Evolutionary conservation across 2,113 vertebrate species (phyloP).

Genomic region (Aegotheles bennettii): DNA sequence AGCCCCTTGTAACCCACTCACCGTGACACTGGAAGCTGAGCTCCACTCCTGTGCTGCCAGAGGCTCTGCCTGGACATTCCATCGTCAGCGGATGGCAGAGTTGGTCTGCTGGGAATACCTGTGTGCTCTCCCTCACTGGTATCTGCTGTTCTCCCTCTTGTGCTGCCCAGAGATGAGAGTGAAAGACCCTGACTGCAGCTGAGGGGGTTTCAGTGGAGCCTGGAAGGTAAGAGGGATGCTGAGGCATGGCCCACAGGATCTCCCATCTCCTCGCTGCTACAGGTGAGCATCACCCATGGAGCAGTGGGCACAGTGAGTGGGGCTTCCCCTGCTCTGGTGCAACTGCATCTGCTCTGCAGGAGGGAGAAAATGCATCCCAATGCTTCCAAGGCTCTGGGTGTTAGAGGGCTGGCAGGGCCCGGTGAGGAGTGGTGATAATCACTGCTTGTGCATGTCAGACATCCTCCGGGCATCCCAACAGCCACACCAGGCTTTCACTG

Average conservation of each 20-base stretch:
- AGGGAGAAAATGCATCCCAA: not conserved
- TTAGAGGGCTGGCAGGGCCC: not conserved
- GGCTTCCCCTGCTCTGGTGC: not conserved
- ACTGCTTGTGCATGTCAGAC: not conserved
- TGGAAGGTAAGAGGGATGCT: not conserved
- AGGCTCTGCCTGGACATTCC: not conserved
- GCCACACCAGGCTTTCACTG: not conserved
- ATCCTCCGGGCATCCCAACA: not conserved
- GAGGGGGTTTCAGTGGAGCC: not conserved
- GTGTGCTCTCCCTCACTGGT: not conserved
- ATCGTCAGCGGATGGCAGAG: too few species aligned
- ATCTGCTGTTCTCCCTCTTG: not conserved
- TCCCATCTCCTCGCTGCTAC: not conserved
- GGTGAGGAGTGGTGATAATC: accelerated
- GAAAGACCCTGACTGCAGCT: not conserved
- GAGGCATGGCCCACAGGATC: not conserved
- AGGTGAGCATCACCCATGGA: too few species aligned
- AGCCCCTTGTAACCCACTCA: not conserved
- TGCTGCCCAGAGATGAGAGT: not conserved
- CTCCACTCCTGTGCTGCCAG: not conserved
- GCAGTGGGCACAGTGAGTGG: too few species aligned
- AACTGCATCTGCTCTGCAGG: not conserved
- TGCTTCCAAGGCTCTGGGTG: accelerated
- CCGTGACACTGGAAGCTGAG: not conserved
- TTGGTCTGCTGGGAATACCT: not conserved